A percentile compares a stretch with the other conserved stretches of the same genome.
These are phyloP conservation scores for Drosophila lini DNA, from an alignment of 1,140 invertebrate genomes.

Conservation along the genomic window DNA sequence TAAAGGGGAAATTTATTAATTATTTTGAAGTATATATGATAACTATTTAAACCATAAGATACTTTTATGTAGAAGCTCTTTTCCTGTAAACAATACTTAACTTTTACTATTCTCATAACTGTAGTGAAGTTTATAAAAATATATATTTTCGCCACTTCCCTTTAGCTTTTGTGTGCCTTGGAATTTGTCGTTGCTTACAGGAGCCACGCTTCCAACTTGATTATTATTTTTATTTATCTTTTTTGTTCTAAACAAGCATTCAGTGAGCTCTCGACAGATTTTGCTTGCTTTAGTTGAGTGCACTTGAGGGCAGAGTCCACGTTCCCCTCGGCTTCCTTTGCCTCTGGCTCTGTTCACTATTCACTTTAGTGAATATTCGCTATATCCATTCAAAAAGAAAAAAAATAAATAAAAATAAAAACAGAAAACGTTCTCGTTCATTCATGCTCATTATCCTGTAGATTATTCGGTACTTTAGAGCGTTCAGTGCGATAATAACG, in stretches of 20 bases:
- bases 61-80: not conserved
- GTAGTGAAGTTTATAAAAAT: not conserved
- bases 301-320: constrained; percentile 45
- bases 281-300: constrained; percentile 56
- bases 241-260: constrained; percentile 48
- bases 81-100: not conserved
- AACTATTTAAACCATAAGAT: not conserved
- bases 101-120: constrained; percentile 5
- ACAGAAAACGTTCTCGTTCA: constrained; percentile 65
- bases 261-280: constrained; percentile 51
- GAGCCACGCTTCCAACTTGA: constrained; percentile 20
- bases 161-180: constrained; percentile 6
- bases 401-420: constrained; percentile 24
- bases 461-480: constrained; percentile 78
- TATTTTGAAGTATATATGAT: not conserved
- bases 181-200: constrained; percentile 46
- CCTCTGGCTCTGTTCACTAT: constrained; percentile 5
- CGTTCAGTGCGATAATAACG: constrained; percentile 79
- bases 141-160: constrained; percentile 1
- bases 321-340: not conserved
- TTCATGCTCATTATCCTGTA: constrained; percentile 79
- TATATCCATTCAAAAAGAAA: constrained; percentile 41
- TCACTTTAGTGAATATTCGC: constrained; percentile 15
- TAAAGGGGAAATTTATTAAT: not conserved
- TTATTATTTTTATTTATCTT: constrained; percentile 28